These are phyloP conservation scores for Pao palembangensis DNA, from an alignment of 2,113 vertebrate genomes.

Conservation along the genomic window DNA sequence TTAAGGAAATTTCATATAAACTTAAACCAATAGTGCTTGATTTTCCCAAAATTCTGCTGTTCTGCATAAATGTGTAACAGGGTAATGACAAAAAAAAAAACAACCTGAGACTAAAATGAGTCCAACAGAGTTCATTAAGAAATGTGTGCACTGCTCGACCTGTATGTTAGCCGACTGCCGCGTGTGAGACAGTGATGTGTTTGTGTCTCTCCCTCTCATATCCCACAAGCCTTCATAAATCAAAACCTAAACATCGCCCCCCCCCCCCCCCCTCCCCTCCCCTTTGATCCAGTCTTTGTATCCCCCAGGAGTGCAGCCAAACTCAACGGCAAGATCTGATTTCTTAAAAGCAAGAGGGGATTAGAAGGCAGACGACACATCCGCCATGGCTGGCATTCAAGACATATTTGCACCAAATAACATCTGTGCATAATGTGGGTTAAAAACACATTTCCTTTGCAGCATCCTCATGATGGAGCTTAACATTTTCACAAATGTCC, in stretches of 20 bases:
- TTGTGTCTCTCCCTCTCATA: slow-evolving; percentile 65
- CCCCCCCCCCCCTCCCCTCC: no score
- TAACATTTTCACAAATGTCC: slow-evolving; percentile 22
- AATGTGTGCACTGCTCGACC: slow-evolving; percentile 66
- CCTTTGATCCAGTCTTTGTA: slow-evolving; percentile 74
- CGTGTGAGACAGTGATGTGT: slow-evolving; percentile 65
- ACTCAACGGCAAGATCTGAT: slow-evolving; percentile 69
- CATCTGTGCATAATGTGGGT: slow-evolving; percentile 41
- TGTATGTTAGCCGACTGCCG: slow-evolving; percentile 69
- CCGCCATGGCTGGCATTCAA: slow-evolving; percentile 43
- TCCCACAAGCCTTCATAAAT: slow-evolving; percentile 76
- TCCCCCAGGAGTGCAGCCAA: slow-evolving; percentile 70
- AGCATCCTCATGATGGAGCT: slow-evolving; percentile 15
- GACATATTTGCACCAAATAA: slow-evolving; percentile 51
- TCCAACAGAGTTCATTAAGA: slow-evolving; percentile 54
- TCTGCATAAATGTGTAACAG: slow-evolving; percentile 38
- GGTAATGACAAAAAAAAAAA: slow-evolving; percentile 19
- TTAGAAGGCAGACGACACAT: slow-evolving; percentile 61
- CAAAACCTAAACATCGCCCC: slow-evolving; percentile 76
- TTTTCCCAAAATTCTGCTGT: slow-evolving; percentile 38
- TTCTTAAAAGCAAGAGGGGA: slow-evolving; percentile 63
- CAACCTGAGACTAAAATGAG: slow-evolving; percentile 33
- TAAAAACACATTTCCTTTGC: slow-evolving; percentile 12
- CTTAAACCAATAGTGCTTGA: slow-evolving; percentile 30
- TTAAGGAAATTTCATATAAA: slow-evolving; percentile 30